phyloP scores from a whole-genome alignment of 2,113 vertebrate genomes.

The Daubentonia madagascariensis region DNA sequence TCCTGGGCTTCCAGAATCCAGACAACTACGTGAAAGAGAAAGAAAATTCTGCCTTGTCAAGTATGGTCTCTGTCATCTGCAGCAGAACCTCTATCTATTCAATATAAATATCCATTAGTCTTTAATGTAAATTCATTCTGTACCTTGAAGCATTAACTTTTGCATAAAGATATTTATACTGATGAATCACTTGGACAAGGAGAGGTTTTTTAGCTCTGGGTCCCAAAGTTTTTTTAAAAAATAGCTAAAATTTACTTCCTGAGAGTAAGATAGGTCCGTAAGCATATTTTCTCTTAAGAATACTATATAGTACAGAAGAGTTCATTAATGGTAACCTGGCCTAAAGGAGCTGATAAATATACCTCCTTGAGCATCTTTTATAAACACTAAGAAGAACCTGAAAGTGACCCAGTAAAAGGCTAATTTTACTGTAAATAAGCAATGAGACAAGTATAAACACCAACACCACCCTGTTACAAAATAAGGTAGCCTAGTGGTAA shows the following conservation, averaged over 20 bases:
- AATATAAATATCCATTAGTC: neutral
- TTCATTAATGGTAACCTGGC: neutral
- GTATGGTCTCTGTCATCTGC: neutral
- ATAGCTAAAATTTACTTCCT: neutral
- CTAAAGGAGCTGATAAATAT: neutral
- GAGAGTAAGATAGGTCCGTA: neutral
- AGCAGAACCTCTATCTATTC: neutral
- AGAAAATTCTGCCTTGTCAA: neutral
- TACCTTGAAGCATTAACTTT: neutral
- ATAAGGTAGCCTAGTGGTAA: neutral
- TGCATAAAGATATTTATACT: neutral
- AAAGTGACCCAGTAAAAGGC: neutral
- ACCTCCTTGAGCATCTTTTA: neutral
- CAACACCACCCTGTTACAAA: neutral
- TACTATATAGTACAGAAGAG: neutral
- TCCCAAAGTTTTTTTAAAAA: neutral
- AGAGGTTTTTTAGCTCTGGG: neutral
- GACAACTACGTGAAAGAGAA: neutral
- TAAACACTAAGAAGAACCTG: neutral
- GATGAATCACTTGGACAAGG: conserved; percentile 2
- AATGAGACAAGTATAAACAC: neutral
- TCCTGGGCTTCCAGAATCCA: neutral
- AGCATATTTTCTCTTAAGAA: neutral
- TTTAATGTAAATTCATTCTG: neutral
- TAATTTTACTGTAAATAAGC: neutral